phyloP scores from a whole-genome alignment of 2,888 invertebrate species.

The Fabriciana adippe region DNA sequence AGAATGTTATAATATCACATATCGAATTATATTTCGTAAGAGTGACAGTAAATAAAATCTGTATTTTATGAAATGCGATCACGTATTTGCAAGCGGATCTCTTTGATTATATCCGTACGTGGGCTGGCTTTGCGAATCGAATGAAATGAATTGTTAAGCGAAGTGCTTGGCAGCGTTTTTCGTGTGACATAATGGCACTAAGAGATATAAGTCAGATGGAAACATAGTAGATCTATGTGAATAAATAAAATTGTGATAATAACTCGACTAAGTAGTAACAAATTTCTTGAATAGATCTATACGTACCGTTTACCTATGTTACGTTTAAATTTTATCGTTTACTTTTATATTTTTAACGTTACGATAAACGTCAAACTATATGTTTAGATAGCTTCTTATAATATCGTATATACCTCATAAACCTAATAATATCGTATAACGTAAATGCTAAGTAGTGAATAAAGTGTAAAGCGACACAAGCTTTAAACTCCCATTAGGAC shows the following conservation, averaged over 20 bases:
- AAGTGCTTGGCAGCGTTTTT: conserved; percentile 51
- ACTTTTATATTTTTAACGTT: no score
- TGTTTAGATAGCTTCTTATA: no score
- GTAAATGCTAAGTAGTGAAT: no score
- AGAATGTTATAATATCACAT: conserved; percentile 18
- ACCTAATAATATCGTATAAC: no score
- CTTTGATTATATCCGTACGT: conserved; percentile 66
- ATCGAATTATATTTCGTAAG: conserved; percentile 40
- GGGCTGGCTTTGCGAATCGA: conserved; percentile 54
- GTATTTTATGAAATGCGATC: conserved; percentile 55
- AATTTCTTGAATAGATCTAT: no score
- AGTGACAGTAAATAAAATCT: conserved; percentile 46
- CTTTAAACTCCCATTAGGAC: no score
- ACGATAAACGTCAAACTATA: no score
- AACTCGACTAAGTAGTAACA: no score
- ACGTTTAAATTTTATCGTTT: no score
- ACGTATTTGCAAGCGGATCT: conserved; percentile 66
- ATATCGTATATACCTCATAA: no score
- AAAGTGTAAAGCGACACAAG: no score
- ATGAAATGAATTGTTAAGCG: conserved; percentile 45
- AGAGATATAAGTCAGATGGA: conserved; percentile 24
- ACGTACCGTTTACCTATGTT: no score
- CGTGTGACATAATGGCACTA: conserved; percentile 42
- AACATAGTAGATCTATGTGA: conserved; percentile 12
- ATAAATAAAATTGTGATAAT: background rate